These are phyloP conservation scores for Lasioglossum vierecki DNA, from an alignment of 2,888 invertebrate species.

Conservation along the genomic window DNA sequence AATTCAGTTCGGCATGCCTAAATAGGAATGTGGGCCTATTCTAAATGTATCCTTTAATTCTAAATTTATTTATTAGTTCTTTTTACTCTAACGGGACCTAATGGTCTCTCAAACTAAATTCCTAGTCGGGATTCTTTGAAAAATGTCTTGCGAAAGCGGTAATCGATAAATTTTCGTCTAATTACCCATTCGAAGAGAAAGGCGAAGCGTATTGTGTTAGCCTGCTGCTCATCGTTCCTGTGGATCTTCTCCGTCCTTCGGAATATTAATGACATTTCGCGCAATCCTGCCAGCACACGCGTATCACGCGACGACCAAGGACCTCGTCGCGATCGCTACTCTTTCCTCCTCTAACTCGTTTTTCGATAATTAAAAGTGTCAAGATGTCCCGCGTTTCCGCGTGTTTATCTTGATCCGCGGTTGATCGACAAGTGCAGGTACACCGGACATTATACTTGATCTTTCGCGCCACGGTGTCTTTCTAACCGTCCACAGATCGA, in stretches of 20 bases:
- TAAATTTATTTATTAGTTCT: too few relatives aligned
- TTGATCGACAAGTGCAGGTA: background rate
- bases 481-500: background rate
- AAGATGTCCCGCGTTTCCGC: background rate
- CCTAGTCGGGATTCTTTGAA: background rate
- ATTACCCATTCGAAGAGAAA: background rate
- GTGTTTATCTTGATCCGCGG: background rate
- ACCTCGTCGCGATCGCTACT: background rate
- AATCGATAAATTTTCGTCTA: background rate
- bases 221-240: background rate
- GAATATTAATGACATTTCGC: slow-evolving; percentile 17
- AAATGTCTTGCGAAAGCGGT: background rate
- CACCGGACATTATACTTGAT: background rate
- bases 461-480: background rate
- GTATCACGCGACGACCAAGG: slow-evolving; percentile 31
- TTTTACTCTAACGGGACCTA: too few relatives aligned
- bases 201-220: background rate
- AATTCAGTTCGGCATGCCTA: too few relatives aligned
- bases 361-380: slow-evolving; percentile 49
- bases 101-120: too few relatives aligned
- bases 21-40: too few relatives aligned
- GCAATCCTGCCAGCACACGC: background rate
- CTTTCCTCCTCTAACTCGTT: slow-evolving; percentile 35
- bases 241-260: slow-evolving; percentile 22
- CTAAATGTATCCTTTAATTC: too few relatives aligned